Conservation (phyloP, 1,140 invertebrate species). For the Alviniconcha marisindica region DNA sequence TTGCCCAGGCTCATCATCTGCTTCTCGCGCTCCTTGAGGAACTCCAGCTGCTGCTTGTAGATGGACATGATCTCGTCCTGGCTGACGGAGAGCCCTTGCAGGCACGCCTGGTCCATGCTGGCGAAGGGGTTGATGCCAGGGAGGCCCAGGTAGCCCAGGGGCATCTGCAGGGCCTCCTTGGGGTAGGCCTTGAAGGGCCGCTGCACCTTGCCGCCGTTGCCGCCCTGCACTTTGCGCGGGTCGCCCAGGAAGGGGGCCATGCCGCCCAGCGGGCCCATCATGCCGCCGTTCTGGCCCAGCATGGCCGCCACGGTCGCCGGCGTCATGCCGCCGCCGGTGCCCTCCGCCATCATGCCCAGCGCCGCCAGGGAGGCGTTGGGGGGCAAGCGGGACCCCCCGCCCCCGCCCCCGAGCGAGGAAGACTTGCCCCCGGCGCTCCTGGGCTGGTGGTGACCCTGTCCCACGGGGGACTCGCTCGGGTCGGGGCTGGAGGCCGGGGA, state of each 20-base stretch:
- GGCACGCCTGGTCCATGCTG: neutral
- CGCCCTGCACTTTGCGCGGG: slow-evolving; percentile 2
- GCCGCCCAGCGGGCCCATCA: neutral
- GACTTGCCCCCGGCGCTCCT: too few species aligned
- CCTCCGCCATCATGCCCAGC: slow-evolving; percentile 6
- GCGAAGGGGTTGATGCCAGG: slow-evolving; percentile 41
- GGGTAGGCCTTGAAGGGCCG: slow-evolving; percentile 85
- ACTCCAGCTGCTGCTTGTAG: slow-evolving; percentile 53
- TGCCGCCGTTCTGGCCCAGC: slow-evolving; percentile 32
- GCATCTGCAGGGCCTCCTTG: slow-evolving; percentile 81
- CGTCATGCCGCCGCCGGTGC: neutral
- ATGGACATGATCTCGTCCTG: slow-evolving; percentile 55
- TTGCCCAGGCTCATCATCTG: slow-evolving; percentile 10
- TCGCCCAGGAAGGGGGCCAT: slow-evolving; percentile 19
- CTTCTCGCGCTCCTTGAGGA: slow-evolving; percentile 32
- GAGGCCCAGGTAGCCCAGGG: slow-evolving; percentile 69
- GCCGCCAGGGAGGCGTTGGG: neutral
- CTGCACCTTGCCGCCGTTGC: slow-evolving; percentile 70
- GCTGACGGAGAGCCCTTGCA: slow-evolving; percentile 24
- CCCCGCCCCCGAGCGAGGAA: neutral
- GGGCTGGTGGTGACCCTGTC: too few species aligned
- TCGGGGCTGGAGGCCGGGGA: slow-evolving; percentile 5
- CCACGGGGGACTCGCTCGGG: neutral
- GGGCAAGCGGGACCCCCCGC: neutral
- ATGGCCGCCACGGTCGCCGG: slow-evolving; percentile 26